A percentile compares a stretch with the other conserved stretches of the same genome.
phyloP scores from a whole-genome alignment of 2,888 invertebrate genomes.

The Scrobipalpa costella region DNA sequence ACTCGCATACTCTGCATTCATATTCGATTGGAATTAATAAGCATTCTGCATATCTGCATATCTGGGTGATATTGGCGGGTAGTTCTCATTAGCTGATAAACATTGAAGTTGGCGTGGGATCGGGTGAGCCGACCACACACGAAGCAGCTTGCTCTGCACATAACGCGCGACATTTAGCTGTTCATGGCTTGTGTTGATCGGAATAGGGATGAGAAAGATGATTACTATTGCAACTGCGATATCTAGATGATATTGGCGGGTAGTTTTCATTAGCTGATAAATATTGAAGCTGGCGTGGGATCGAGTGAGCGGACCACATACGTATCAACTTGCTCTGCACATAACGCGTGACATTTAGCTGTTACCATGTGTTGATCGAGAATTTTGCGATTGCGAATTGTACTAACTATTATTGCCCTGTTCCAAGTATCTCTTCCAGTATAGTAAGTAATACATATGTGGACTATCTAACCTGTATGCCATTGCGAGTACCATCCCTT shows the following conservation, averaged over 20 bases:
- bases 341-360: conserved; percentile 20
- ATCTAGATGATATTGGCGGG: neutral
- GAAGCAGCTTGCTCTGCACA: conserved; percentile 44
- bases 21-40: conserved; percentile 21
- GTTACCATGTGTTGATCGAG: conserved; percentile 9
- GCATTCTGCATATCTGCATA: conserved; percentile 18
- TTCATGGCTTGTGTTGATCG: conserved; percentile 9
- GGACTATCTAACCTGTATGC: too few species aligned
- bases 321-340: conserved; percentile 46
- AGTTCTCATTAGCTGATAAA: conserved; percentile 61
- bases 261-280: conserved; percentile 59
- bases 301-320: conserved; percentile 66
- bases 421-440: too few species aligned
- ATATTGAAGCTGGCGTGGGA: conserved; percentile 61
- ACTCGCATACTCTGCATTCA: conserved; percentile 1
- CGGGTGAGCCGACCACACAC: conserved; percentile 72
- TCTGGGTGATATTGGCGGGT: neutral
- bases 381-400: conserved; percentile 29
- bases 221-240: conserved; percentile 28
- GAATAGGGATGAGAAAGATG: conserved; percentile 8
- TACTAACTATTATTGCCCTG: neutral
- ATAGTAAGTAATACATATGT: too few species aligned
- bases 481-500: too few species aligned
- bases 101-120: conserved; percentile 58
- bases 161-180: conserved; percentile 20